Evolutionary conservation across 1,140 invertebrate species (phyloP), one percentile per base, ranked within the genome.

Genomic region (Drosophila lini): DNA sequence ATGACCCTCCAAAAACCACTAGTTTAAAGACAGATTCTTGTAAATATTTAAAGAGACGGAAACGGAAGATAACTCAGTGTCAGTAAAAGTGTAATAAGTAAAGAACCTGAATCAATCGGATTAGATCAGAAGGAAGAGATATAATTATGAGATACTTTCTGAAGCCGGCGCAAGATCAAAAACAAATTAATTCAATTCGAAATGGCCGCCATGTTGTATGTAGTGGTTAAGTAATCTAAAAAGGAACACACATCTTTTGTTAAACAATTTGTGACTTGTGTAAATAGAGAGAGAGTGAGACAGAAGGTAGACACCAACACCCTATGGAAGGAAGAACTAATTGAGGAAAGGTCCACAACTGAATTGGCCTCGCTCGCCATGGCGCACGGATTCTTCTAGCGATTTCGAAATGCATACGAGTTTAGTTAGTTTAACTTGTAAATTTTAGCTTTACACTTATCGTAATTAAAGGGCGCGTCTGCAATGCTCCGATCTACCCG

Each of bases 351-450:
- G 63, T 61, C 63, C 67, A 81, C 74, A 64, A 59, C 60, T 61
- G 48, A 59, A 74, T 78, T 64, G 63, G 70, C 59, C 73, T 77
- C 55, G 68, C 75, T 60, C 60, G 50, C 50, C 50, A 53, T 53
- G 74, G 69, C 64, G 44, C 70, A 63, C 75, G 62, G 71, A 74
- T 60, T 81, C 69, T 88, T 82, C 70, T 76, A 76, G 80, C 75
- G 69, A 78, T 86, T 81, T 85, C 75, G 68, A 79, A 69, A 85
- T 82, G 80, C 84, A 82, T 86, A 88, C 74, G 76, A 79, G 53
- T 71, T 73, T 78, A 78, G 83, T 89, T 89, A 89, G 85, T 84
- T 85, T 89, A 89, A 90, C 84, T 89, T 89, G 84, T 89, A 89
- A 89, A 89, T 89, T 90, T 78, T 89, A 89, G 84, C 85, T 89